Percentiles rank a stretch among this genome's conserved stretches.
These are phyloP conservation scores for Subanguina moxae DNA, from an alignment of 1,140 invertebrate species.

Conservation along the genomic window DNA sequence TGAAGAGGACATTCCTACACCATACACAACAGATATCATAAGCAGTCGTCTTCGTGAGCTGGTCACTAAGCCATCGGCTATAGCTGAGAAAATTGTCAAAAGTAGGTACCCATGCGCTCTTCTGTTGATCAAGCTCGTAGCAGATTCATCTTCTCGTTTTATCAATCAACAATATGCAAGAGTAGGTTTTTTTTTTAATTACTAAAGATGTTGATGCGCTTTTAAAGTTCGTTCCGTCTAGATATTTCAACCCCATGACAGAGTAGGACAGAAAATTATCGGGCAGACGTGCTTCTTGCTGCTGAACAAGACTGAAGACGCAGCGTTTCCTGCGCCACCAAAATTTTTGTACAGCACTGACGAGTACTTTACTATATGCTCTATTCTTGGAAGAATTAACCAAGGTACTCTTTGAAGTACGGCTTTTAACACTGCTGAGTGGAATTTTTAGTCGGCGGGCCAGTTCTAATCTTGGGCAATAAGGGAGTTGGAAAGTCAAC, in stretches of 20 bases:
- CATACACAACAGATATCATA: neutral
- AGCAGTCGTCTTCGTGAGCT: slow-evolving; percentile 4
- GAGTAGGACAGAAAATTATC: too few species aligned
- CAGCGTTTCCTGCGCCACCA: neutral
- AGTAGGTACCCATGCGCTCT: neutral
- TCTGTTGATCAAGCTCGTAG: neutral
- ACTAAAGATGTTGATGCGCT: too few species aligned
- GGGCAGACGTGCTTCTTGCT: too few species aligned
- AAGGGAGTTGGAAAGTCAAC: slow-evolving; percentile 37
- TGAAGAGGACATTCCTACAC: neutral
- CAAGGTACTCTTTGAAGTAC: neutral
- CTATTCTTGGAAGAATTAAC: neutral
- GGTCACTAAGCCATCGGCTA: neutral
- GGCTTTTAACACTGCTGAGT: neutral
- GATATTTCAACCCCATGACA: too few species aligned
- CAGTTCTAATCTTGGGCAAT: slow-evolving; percentile 25
- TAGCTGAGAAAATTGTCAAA: neutral
- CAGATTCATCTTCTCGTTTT: neutral
- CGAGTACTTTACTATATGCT: neutral
- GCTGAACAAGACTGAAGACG: too few species aligned
- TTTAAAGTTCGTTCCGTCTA: too few species aligned
- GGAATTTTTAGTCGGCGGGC: slow-evolving; percentile 10
- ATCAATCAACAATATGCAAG: slow-evolving; percentile 1
- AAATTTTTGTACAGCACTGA: neutral
- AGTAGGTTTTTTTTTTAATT: neutral